A percentile compares a stretch with the other conserved stretches of the same genome.
Conservation (phyloP, 2,113 vertebrate genomes). For the Callipepla californica region DNA sequence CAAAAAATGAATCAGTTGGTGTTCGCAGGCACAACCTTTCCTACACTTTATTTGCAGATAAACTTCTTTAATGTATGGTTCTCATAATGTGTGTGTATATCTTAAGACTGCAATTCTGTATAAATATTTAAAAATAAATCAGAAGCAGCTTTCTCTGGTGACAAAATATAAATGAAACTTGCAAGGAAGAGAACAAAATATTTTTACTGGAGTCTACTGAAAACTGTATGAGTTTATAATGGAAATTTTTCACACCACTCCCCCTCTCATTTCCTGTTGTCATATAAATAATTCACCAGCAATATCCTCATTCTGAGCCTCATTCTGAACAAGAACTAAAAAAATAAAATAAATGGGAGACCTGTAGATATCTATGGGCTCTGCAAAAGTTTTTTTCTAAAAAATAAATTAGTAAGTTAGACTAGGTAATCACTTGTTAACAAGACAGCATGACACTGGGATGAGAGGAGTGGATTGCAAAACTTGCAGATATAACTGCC, state of each 20-base stretch:
- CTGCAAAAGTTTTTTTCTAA: not conserved
- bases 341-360: constrained; percentile 41
- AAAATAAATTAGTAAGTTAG: not conserved
- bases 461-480: not conserved
- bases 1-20: not conserved
- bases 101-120: constrained; percentile 38
- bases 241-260: constrained; percentile 41
- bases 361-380: not conserved
- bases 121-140: constrained; percentile 77
- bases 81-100: not conserved
- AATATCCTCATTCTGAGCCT: constrained; percentile 49
- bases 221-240: constrained; percentile 39
- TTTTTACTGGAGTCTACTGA: constrained; percentile 26
- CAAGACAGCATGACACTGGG: not conserved
- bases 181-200: constrained; percentile 39
- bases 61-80: constrained; percentile 9
- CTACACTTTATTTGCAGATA: constrained; percentile 22
- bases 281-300: constrained; percentile 76
- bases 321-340: constrained; percentile 42
- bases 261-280: constrained; percentile 50
- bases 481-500: not conserved
- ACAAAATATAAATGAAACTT: constrained; percentile 57
- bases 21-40: constrained; percentile 23
- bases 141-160: constrained; percentile 35
- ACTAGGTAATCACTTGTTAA: not conserved